phyloP scores from a whole-genome alignment of 2,113 vertebrate genomes.

The Vombatus ursinus region DNA sequence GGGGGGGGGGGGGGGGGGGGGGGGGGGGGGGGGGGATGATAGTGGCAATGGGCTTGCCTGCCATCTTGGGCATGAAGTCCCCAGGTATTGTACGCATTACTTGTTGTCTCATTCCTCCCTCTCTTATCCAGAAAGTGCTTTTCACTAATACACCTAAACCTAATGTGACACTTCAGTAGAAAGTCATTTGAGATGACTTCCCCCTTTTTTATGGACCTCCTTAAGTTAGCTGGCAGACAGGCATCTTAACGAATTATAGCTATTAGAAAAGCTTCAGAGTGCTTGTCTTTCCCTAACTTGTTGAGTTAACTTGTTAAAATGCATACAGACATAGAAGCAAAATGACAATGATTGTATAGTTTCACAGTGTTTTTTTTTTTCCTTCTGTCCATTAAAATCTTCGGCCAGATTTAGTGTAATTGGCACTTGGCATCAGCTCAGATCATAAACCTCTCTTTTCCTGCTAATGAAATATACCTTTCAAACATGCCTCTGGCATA shows the following conservation, averaged over 20 bases:
- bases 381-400: conserved; percentile 49
- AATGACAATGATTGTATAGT: conserved; percentile 42
- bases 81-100: not conserved
- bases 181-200: conserved; percentile 56
- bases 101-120: not conserved
- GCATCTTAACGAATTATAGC: not conserved
- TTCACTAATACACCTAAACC: not conserved
- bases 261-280: conserved; percentile 37
- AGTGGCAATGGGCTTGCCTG: not conserved
- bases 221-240: conserved; percentile 37
- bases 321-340: not conserved
- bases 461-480: conserved; percentile 49
- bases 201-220: conserved; percentile 54
- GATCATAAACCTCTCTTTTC: conserved; percentile 29
- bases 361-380: conserved; percentile 55
- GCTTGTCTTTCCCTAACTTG: conserved; percentile 50
- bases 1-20: not conserved
- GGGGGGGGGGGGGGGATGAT: not conserved
- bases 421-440: conserved; percentile 52
- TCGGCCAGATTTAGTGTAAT: conserved; percentile 49
- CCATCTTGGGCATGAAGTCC: not conserved
- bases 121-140: conserved; percentile 31
- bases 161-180: not conserved
- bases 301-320: conserved; percentile 47
- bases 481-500: conserved; percentile 31